Percentiles rank a stretch among this genome's conserved stretches.
Evolutionary conservation across 2,797 vertebrate genomes (phyloP).

Genomic region (Cirrhinus mrigala): DNA sequence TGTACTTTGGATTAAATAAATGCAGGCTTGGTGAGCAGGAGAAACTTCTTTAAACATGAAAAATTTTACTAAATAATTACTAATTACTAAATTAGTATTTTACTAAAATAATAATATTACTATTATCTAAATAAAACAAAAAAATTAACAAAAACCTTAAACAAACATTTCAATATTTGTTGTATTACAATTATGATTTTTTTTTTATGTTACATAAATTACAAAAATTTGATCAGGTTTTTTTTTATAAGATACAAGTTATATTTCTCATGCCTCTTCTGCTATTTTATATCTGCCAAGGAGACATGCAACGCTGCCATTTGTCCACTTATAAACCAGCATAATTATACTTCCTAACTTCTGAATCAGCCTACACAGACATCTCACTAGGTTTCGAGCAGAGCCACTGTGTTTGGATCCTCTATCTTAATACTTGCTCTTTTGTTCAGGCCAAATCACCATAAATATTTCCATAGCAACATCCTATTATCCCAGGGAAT

Average conservation of each 20-base stretch:
- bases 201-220: too few relatives aligned
- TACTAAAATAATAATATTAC: too few relatives aligned
- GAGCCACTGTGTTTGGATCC: not conserved
- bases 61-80: too few relatives aligned
- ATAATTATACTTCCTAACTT: not conserved
- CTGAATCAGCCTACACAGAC: not conserved
- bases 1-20: too few relatives aligned
- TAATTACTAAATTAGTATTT: too few relatives aligned
- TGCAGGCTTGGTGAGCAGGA: too few relatives aligned
- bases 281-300: not conserved
- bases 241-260: too few relatives aligned
- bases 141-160: not conserved
- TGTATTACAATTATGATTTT: too few relatives aligned
- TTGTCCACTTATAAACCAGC: too few relatives aligned
- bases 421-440: not conserved
- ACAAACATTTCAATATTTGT: not conserved
- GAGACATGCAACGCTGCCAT: not conserved
- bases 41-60: too few relatives aligned
- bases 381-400: not conserved
- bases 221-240: not conserved
- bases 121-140: not conserved
- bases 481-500: not conserved
- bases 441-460: not conserved
- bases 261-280: not conserved
- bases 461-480: conserved; percentile 7